Conservation (phyloP, 2,113 vertebrate species). For the Oreochromis spilurus region DNA sequence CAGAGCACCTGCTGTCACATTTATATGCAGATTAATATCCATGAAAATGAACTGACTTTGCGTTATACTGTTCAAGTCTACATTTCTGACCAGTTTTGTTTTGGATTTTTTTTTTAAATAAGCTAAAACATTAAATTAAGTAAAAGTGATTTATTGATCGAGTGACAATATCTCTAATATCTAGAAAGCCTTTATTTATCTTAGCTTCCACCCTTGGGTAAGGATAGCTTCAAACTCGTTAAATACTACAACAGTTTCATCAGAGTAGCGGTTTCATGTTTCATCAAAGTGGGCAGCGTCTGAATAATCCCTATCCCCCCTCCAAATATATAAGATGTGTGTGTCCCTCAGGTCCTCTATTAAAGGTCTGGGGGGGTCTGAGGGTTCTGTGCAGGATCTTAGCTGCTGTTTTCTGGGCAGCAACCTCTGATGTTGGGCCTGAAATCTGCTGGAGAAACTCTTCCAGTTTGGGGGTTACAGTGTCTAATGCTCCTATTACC, state of each 20-base stretch:
- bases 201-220: neutral
- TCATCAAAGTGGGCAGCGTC: neutral
- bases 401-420: neutral
- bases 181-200: neutral
- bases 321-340: neutral
- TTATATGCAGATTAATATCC: neutral
- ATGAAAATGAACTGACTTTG: neutral
- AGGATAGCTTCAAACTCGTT: neutral
- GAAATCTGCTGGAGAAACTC: neutral
- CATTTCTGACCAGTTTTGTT: neutral
- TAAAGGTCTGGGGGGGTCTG: neutral
- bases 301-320: rapidly evolving
- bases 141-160: neutral
- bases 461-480: neutral
- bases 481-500: neutral
- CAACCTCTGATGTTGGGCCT: neutral
- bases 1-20: neutral
- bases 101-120: neutral
- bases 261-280: neutral
- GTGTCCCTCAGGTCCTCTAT: neutral
- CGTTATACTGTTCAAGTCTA: neutral
- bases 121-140: neutral
- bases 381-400: neutral
- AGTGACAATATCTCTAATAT: neutral
- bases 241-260: neutral